These are phyloP conservation scores for Emmelina monodactyla DNA, from an alignment of 2,888 invertebrate species.

Conservation along the genomic window DNA sequence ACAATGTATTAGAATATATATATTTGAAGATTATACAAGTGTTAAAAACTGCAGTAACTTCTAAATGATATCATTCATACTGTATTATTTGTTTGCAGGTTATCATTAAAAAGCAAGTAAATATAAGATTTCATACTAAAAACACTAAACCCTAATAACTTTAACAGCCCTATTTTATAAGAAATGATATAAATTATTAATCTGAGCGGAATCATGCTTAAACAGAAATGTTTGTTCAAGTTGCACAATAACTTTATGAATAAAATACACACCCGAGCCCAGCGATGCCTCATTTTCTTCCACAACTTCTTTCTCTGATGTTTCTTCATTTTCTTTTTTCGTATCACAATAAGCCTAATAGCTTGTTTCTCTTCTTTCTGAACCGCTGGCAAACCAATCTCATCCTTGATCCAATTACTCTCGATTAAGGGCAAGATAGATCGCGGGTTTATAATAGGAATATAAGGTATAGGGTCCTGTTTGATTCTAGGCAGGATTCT, in stretches of 20 bases:
- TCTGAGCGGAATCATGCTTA: too few relatives aligned
- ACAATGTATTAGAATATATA: neutral
- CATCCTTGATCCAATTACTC: slow-evolving; percentile 46
- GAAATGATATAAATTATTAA: too few relatives aligned
- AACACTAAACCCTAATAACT: too few relatives aligned
- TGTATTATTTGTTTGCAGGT: too few relatives aligned
- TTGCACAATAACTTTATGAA: neutral
- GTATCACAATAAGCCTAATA: slow-evolving; percentile 75
- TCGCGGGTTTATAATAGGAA: slow-evolving; percentile 49
- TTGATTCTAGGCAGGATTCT: slow-evolving; percentile 24
- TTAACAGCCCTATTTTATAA: too few relatives aligned
- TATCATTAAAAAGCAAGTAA: too few relatives aligned
- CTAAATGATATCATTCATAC: too few relatives aligned
- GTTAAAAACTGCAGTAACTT: neutral
- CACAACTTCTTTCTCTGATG: slow-evolving; percentile 83
- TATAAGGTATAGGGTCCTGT: slow-evolving; percentile 42
- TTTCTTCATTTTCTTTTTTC: slow-evolving; percentile 85
- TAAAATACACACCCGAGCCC: slow-evolving; percentile 67
- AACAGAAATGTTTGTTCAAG: neutral
- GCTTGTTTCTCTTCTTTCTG: slow-evolving; percentile 72
- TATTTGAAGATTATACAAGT: slow-evolving; percentile 1
- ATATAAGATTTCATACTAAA: too few relatives aligned
- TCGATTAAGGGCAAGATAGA: slow-evolving; percentile 49
- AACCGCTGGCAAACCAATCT: slow-evolving; percentile 50
- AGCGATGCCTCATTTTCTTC: slow-evolving; percentile 79